These are phyloP conservation scores for Odontomachus brunneus DNA, from an alignment of 1,140 invertebrate species.

Conservation along the genomic window DNA sequence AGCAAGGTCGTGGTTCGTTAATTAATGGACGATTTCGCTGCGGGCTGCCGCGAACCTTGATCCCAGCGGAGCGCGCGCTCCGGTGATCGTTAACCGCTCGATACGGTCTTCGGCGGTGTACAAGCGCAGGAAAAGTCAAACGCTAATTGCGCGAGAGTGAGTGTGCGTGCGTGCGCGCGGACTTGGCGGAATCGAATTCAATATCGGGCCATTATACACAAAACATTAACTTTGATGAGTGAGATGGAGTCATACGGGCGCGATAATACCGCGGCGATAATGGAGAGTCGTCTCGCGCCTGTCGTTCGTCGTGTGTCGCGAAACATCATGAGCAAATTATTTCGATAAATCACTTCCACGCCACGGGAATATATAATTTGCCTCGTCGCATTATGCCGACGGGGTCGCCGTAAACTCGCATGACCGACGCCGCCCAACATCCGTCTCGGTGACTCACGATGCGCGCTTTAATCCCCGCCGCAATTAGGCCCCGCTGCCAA, in stretches of 20 bases:
- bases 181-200: conserved; percentile 35
- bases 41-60: conserved; percentile 43
- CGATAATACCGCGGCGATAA: conserved; percentile 17
- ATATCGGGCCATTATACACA: conserved; percentile 14
- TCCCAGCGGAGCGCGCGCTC: neutral
- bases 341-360: conserved; percentile 36
- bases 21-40: conserved; percentile 57
- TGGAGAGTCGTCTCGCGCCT: neutral
- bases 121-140: conserved; percentile 16
- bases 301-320: neutral
- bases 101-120: neutral
- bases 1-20: conserved; percentile 47
- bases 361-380: conserved; percentile 34
- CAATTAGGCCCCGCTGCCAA: conserved; percentile 16
- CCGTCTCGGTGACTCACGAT: conserved; percentile 18
- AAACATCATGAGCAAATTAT: neutral
- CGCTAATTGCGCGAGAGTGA: conserved; percentile 20
- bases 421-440: conserved; percentile 12
- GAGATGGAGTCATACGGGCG: neutral
- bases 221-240: conserved; percentile 32
- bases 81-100: conserved; percentile 24
- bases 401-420: conserved; percentile 16
- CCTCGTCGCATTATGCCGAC: conserved; percentile 1
- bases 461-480: conserved; percentile 5
- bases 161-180: neutral